Evolutionary conservation across 2,113 vertebrate species (phyloP).

Genomic region (Grallaria varia): DNA sequence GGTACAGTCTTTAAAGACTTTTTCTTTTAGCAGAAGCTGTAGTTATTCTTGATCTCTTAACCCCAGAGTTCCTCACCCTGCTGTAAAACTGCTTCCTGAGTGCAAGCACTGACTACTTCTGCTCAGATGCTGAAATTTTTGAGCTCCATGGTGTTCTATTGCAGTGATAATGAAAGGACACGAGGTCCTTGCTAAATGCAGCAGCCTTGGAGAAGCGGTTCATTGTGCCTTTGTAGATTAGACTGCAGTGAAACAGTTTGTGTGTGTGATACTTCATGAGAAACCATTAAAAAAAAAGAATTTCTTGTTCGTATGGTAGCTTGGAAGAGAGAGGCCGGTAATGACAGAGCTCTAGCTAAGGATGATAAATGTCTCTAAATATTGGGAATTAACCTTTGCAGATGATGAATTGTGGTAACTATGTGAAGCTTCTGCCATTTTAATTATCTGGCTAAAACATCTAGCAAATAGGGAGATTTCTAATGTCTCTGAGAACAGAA

Average conservation of each 20-base stretch:
- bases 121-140: constrained; percentile 25
- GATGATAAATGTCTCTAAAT: constrained; percentile 3
- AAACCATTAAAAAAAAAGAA: not conserved
- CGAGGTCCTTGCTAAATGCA: not conserved
- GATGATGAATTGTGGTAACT: constrained; percentile 22
- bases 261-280: not conserved
- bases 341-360: not conserved
- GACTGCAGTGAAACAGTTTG: not conserved
- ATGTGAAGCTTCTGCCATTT: constrained; percentile 9
- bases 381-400: constrained; percentile 45
- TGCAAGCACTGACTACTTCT: constrained; percentile 12
- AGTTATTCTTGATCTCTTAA: constrained; percentile 44
- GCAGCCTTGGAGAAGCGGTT: constrained; percentile 7
- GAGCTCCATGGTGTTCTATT: not conserved
- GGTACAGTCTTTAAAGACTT: constrained; percentile 1
- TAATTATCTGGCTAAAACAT: constrained; percentile 17
- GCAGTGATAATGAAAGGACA: constrained; percentile 21
- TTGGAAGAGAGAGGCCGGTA: not conserved
- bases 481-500: not conserved
- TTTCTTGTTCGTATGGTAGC: not conserved
- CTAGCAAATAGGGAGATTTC: not conserved
- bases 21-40: constrained; percentile 4
- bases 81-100: constrained; percentile 40
- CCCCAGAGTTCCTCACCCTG: constrained; percentile 16
- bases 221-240: constrained; percentile 25